Conservation (phyloP, 2,888 invertebrate species). For the Tachina lurida region DNA sequence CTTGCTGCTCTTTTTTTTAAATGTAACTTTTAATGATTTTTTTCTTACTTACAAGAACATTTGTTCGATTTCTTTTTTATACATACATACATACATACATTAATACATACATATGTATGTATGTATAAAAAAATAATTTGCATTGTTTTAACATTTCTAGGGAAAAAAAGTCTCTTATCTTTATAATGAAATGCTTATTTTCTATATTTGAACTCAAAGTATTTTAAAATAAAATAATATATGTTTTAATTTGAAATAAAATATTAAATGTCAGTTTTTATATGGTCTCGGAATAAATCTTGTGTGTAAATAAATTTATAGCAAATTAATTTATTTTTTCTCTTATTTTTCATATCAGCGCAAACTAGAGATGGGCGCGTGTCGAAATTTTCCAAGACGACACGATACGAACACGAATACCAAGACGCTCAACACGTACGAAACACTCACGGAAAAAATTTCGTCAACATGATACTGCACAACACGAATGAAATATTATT, state of each 20-base stretch:
- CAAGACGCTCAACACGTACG: too few relatives aligned
- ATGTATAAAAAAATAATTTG: slow-evolving; percentile 48
- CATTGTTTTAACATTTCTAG: slow-evolving; percentile 56
- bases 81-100: too few relatives aligned
- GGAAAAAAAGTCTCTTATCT: slow-evolving; percentile 52
- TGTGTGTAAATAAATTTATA: slow-evolving; percentile 30
- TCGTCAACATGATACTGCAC: too few relatives aligned
- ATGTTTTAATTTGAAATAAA: slow-evolving; percentile 1
- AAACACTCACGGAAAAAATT: too few relatives aligned
- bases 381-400: too few relatives aligned
- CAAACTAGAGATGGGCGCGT: too few relatives aligned
- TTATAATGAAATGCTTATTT: slow-evolving; percentile 34
- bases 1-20: not conserved
- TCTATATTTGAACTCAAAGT: slow-evolving; percentile 25
- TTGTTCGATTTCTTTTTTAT: slow-evolving; percentile 19
- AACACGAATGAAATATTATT: too few relatives aligned
- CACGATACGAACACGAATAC: too few relatives aligned
- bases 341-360: not conserved
- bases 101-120: too few relatives aligned
- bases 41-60: slow-evolving; percentile 14
- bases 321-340: slow-evolving; percentile 1
- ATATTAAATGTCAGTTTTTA: not conserved
- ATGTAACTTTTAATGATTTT: not conserved
- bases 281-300: not conserved
- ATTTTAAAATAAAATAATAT: not conserved